Evolutionary conservation across 2,113 vertebrate species (phyloP).

Genomic region (Callorhinus ursinus): DNA sequence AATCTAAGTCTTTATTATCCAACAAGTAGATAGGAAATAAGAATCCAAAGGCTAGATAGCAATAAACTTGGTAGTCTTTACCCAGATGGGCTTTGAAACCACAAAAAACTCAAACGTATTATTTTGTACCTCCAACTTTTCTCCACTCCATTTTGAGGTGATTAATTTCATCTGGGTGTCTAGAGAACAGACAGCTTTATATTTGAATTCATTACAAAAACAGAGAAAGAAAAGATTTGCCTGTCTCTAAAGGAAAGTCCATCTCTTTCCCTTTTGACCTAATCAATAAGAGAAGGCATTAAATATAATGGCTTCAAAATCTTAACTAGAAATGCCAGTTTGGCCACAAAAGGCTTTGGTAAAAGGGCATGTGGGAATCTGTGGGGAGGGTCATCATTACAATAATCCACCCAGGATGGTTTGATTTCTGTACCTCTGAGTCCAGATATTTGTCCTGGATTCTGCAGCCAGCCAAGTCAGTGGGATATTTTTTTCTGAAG

Average conservation of each 20-base stretch:
- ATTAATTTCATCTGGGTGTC: slow-evolving; percentile 30
- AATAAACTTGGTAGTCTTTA: slow-evolving; percentile 19
- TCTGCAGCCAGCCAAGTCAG: slow-evolving; percentile 58
- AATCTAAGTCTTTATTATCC: slow-evolving; percentile 60
- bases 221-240: slow-evolving; percentile 43
- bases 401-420: slow-evolving; percentile 40
- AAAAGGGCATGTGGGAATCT: slow-evolving; percentile 37
- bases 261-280: slow-evolving; percentile 54
- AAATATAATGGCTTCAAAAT: slow-evolving; percentile 64
- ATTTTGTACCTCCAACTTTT: background rate
- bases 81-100: background rate
- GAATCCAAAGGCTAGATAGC: background rate
- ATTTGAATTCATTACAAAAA: slow-evolving; percentile 45
- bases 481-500: slow-evolving; percentile 69
- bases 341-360: slow-evolving; percentile 66
- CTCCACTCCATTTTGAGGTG: slow-evolving; percentile 9
- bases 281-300: slow-evolving; percentile 61
- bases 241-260: slow-evolving; percentile 16
- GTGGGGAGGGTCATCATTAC: slow-evolving; percentile 36
- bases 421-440: slow-evolving; percentile 45
- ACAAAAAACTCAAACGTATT: background rate
- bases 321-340: slow-evolving; percentile 65
- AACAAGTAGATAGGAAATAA: slow-evolving; percentile 71
- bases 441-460: slow-evolving; percentile 64
- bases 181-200: background rate